Evolutionary conservation across 2,797 vertebrate genomes (phyloP).

Genomic region (Periophthalmus magnuspinnatus): DNA sequence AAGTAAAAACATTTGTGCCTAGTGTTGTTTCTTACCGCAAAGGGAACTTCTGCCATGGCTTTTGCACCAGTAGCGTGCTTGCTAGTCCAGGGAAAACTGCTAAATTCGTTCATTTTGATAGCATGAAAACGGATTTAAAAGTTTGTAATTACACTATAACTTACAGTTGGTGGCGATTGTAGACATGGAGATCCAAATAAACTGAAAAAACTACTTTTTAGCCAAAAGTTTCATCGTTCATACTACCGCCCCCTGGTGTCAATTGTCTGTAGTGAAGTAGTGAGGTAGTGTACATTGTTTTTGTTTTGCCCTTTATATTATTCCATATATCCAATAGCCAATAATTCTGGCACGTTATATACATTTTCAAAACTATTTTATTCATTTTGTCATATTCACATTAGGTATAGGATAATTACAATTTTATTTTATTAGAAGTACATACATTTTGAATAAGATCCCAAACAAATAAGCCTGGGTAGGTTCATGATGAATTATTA

Average conservation of each 20-base stretch:
- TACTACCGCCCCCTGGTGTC: conserved; percentile 5
- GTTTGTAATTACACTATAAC: neutral
- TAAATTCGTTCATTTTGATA: neutral
- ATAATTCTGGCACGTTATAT: neutral
- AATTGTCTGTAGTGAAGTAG: neutral
- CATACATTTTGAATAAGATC: neutral
- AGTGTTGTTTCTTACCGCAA: neutral
- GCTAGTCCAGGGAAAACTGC: neutral
- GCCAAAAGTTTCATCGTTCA: neutral
- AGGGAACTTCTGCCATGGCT: no score
- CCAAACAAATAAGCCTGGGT: neutral
- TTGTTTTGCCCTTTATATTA: neutral
- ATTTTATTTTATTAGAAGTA: neutral
- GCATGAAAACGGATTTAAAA: neutral
- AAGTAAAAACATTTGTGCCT: neutral
- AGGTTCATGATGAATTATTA: neutral
- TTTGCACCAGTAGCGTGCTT: neutral
- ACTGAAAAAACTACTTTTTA: neutral
- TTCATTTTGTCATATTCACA: conserved; percentile 4
- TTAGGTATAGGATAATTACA: neutral
- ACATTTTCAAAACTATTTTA: neutral
- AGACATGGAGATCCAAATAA: neutral
- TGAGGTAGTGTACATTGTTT: no score
- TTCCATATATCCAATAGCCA: neutral
- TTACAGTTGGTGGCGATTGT: neutral